A percentile compares a stretch with the other conserved stretches of the same genome.
These are phyloP conservation scores for Synanthedon formicaeformis DNA, from an alignment of 2,888 invertebrate species.

Conservation along the genomic window DNA sequence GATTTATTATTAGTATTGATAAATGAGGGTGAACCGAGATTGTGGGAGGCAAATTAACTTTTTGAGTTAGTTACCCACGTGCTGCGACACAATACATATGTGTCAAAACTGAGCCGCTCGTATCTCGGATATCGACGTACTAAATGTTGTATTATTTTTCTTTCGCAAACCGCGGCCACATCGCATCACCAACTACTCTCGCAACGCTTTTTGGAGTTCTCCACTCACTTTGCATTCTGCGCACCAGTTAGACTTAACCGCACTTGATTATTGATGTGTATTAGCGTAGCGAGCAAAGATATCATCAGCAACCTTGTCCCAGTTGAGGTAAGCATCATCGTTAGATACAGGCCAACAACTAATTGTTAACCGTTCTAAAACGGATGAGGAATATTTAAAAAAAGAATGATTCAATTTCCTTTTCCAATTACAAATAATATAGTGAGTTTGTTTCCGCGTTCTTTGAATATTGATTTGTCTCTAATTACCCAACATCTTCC, in stretches of 20 bases:
- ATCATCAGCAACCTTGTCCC: slow-evolving; percentile 25
- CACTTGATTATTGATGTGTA: background rate
- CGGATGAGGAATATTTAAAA: too few species aligned
- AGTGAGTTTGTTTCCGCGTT: background rate
- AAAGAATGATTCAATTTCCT: slow-evolving; percentile 1
- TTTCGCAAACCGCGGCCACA: too few species aligned
- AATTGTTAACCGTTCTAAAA: background rate
- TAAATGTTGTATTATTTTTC: too few species aligned
- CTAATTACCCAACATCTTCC: background rate
- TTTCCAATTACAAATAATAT: slow-evolving; percentile 1
- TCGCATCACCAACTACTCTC: background rate
- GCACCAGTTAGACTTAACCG: background rate
- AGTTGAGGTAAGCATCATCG: slow-evolving; percentile 13
- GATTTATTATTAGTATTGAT: too few species aligned
- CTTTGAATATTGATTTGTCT: background rate
- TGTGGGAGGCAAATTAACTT: too few species aligned
- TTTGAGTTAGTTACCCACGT: too few species aligned
- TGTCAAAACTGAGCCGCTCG: too few species aligned
- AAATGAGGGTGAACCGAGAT: too few species aligned
- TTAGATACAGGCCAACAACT: slow-evolving; percentile 1
- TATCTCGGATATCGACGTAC: too few species aligned
- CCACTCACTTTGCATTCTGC: background rate
- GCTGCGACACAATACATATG: too few species aligned
- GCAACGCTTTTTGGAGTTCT: background rate
- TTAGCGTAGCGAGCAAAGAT: slow-evolving; percentile 13